A percentile compares a stretch with the other conserved stretches of the same genome.
Conservation (phyloP, 2,888 invertebrate genomes). For the Petrolisthes manimaculis region DNA sequence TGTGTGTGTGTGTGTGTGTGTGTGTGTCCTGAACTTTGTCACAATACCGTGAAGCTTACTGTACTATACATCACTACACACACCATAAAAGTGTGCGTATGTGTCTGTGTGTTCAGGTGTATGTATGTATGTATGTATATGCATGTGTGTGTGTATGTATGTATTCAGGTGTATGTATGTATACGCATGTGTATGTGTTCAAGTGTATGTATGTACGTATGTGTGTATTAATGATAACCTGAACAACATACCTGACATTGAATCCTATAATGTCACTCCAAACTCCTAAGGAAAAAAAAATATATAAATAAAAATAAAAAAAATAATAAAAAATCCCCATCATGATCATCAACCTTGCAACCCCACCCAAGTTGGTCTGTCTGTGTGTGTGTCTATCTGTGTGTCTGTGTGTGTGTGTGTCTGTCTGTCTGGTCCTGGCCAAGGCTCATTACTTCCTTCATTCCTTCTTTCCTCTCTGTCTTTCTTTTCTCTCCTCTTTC, state of each 20-base stretch:
- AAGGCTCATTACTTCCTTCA: neutral
- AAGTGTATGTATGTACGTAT: neutral
- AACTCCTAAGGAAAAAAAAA: no score
- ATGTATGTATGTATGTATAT: neutral
- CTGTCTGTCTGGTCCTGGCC: neutral
- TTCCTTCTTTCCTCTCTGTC: neutral
- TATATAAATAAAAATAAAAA: no score
- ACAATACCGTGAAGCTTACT: no score
- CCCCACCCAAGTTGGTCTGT: neutral
- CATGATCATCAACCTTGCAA: neutral
- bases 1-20: conserved; percentile 22
- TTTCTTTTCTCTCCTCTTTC: neutral
- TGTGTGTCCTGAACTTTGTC: neutral
- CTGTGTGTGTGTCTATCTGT: no score
- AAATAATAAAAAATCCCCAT: neutral
- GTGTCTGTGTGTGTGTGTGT: no score
- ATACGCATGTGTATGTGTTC: neutral
- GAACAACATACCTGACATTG: no score
- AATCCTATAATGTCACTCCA: no score
- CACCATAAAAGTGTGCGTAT: no score
- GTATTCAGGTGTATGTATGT: neutral
- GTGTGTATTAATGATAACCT: neutral
- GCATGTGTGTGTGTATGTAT: neutral
- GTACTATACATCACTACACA: no score
- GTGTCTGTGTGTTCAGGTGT: neutral